Evolutionary conservation across 2,113 vertebrate species (phyloP), one percentile per base, ranked within the genome.

Genomic region (Accipiter virgatus): DNA sequence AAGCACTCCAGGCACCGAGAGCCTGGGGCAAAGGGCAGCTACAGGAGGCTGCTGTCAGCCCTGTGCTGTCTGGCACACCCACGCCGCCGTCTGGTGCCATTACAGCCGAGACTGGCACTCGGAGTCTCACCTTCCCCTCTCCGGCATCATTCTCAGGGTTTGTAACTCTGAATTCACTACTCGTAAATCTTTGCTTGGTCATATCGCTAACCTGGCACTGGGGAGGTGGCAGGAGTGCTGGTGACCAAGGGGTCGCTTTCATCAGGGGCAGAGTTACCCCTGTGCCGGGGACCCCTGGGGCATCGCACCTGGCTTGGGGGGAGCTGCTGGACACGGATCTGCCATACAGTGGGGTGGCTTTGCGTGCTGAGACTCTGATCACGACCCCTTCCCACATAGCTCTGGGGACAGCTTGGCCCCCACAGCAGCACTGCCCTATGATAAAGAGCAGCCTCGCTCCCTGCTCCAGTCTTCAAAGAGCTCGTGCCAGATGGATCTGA

Each of bases 21-120:
- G 32, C 61, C 27, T 40, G 34, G 89, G 81, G 65, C 84, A 84
- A 93, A 96, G 95, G 86, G 95, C 83, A 93, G 77, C 70, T 82
- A 20, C 53, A 65, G 75, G 67, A 90, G 48, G 75, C 79, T 94
- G 47, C 89, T 85, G 61, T 16, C 81, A 85, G 72, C 31, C 48
- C 53, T 0, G 0, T 45, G 47, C 77, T 82, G 81, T 82, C 91
- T 96, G 84, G 91, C 81, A 68, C 82, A 56, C 94, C 89, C 95
- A 91, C 52, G 1, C 27, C 0, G 0, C 70, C 4, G 68, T 79
- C 84, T 96, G 91, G 56, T 90, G 81, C 58, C 0, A 0, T 65
- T 59, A n/a, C 56, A 94, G 87, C 73, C 2, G 0, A 80, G 73
- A 29, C 48, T 87, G 78, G 58, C 78, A 21, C 81, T 52, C 2